phyloP scores from a whole-genome alignment of 2,113 vertebrate species.

The Pachycephala philippinensis region DNA sequence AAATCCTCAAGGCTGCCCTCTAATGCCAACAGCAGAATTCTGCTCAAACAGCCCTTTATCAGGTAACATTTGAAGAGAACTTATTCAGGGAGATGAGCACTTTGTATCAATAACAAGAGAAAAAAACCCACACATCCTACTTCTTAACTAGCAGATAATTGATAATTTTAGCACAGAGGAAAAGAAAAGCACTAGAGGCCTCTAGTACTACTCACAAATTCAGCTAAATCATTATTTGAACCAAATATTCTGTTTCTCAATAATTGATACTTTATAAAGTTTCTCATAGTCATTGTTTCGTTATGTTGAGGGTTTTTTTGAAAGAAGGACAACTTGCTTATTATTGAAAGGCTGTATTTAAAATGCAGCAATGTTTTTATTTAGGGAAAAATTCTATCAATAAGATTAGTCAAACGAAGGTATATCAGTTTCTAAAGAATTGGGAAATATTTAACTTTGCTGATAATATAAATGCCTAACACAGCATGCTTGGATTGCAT shows the following conservation, averaged over 20 bases:
- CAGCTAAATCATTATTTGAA: background rate
- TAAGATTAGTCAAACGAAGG: background rate
- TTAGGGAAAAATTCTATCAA: background rate
- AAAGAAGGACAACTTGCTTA: background rate
- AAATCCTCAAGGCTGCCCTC: background rate
- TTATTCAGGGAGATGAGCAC: background rate
- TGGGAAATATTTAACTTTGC: background rate
- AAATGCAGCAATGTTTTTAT: background rate
- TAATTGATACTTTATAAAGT: background rate
- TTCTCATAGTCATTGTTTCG: background rate
- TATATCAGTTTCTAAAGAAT: background rate
- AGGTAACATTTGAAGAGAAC: background rate
- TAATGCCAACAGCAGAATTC: background rate
- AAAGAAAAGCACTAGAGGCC: background rate
- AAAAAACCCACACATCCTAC: background rate
- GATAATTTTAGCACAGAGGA: background rate
- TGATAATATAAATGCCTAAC: background rate
- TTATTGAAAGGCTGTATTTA: background rate
- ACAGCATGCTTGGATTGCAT: background rate
- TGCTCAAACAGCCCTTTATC: background rate
- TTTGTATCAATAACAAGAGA: background rate
- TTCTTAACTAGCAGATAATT: background rate
- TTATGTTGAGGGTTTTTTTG: background rate
- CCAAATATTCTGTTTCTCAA: background rate
- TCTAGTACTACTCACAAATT: background rate